A percentile compares a stretch with the other conserved stretches of the same genome.
These are phyloP conservation scores for Thunnus albacares DNA, from an alignment of 2,797 vertebrate genomes.

Conservation along the genomic window DNA sequence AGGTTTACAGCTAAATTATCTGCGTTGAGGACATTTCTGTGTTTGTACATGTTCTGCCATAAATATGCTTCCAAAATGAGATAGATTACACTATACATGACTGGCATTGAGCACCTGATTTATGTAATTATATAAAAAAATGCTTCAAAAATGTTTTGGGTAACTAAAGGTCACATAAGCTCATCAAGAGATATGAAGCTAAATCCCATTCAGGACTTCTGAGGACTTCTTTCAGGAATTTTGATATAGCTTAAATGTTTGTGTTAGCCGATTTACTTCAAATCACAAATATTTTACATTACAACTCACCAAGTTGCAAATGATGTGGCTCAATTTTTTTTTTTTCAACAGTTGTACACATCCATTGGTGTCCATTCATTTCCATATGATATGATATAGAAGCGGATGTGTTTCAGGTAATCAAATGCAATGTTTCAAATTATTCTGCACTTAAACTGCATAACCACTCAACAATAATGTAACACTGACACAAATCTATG, in stretches of 20 bases:
- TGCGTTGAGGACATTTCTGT: background rate
- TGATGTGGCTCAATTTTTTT: no score
- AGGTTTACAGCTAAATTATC: background rate
- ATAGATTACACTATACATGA: background rate
- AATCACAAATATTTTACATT: no score
- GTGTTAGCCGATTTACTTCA: background rate
- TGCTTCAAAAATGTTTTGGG: background rate
- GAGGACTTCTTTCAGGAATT: background rate
- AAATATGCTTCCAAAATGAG: background rate
- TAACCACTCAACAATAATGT: background rate
- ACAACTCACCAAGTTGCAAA: background rate
- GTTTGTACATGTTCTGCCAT: background rate
- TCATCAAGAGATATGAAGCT: background rate
- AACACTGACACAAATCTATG: background rate
- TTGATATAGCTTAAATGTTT: background rate
- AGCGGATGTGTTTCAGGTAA: background rate
- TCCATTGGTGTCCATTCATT: background rate
- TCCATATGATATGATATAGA: background rate
- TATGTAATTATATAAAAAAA: background rate
- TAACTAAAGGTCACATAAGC: background rate
- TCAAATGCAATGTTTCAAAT: background rate
- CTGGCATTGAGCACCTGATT: background rate
- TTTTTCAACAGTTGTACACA: no score
- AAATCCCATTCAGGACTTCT: background rate
- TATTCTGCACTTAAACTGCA: background rate